Conservation (phyloP, 2,888 invertebrate genomes). For the Boloria euphrosyne region DNA sequence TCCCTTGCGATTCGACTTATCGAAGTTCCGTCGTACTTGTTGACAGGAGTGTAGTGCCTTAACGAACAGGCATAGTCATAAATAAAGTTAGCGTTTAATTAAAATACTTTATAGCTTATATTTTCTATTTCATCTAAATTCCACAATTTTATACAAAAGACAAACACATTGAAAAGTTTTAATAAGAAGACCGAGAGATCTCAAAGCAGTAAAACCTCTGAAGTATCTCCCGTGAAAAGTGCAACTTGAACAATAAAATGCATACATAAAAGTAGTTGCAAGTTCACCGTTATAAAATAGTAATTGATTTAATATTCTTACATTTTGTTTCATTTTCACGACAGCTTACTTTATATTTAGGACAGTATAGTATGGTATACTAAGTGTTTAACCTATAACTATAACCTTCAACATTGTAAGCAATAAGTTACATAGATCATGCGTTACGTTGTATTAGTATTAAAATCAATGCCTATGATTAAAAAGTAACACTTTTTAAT, state of each 20-base stretch:
- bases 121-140: constrained; percentile 11
- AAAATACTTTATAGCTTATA: constrained; percentile 6
- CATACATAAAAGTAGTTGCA: constrained; percentile 22
- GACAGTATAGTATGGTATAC: too few relatives aligned
- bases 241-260: constrained; percentile 24
- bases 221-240: constrained; percentile 24
- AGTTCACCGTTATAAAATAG: constrained; percentile 9
- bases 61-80: background rate
- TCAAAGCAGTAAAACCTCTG: constrained; percentile 19
- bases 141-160: constrained; percentile 15
- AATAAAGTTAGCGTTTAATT: background rate
- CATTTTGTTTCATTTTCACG: background rate
- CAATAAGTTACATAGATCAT: too few relatives aligned
- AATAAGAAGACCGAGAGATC: constrained; percentile 22
- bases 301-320: constrained; percentile 15
- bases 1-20: constrained; percentile 17
- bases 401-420: too few relatives aligned
- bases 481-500: too few relatives aligned
- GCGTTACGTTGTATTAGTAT: too few relatives aligned
- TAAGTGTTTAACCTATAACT: too few relatives aligned
- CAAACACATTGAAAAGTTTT: constrained; percentile 30
- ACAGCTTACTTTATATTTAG: too few relatives aligned
- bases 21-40: constrained; percentile 3
- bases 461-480: too few relatives aligned
- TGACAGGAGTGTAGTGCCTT: constrained; percentile 4